Conservation (phyloP, 2,113 vertebrate species). For the Lepisosteus osseus region DNA sequence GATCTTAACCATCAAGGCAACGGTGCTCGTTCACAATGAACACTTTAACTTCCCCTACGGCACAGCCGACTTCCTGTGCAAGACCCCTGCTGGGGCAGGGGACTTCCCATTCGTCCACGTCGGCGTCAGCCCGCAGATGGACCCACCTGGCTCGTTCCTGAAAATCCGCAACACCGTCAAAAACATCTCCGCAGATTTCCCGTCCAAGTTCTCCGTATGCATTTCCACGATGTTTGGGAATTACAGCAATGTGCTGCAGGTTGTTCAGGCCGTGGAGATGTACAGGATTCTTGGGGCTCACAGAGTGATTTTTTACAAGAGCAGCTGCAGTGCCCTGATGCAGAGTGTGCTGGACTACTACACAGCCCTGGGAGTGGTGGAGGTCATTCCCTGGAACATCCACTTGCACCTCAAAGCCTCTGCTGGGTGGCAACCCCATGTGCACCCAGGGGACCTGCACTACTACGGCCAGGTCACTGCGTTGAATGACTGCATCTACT, state of each 20-base stretch:
- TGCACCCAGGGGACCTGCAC: conserved; percentile 24
- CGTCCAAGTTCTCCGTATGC: conserved; percentile 26
- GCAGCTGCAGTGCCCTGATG: conserved; percentile 14
- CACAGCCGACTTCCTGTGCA: conserved; percentile 42
- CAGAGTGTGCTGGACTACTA: conserved; percentile 28
- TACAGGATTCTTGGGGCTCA: conserved; percentile 51
- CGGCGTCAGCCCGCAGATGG: no score
- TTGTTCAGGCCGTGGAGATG: conserved; percentile 32
- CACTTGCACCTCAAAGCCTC: conserved; percentile 42
- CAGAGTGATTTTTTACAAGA: conserved; percentile 31
- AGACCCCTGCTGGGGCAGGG: conserved; percentile 9
- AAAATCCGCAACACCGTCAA: conserved; percentile 27
- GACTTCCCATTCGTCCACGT: neutral
- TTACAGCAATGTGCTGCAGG: conserved; percentile 31
- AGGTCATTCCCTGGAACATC: conserved; percentile 28
- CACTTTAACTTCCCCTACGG: conserved; percentile 54
- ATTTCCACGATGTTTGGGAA: conserved; percentile 29
- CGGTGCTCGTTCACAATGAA: conserved; percentile 41
- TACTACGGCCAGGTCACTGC: conserved; percentile 33
- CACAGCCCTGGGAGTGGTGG: conserved; percentile 16
- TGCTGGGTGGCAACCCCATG: conserved; percentile 17
- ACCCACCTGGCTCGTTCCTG: conserved; percentile 19
- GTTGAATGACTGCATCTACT: conserved; percentile 36
- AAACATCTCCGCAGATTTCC: neutral
- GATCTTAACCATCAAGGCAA: conserved; percentile 20